Evolutionary conservation across 2,113 vertebrate species (phyloP).

Genomic region (Vidua chalybeata): DNA sequence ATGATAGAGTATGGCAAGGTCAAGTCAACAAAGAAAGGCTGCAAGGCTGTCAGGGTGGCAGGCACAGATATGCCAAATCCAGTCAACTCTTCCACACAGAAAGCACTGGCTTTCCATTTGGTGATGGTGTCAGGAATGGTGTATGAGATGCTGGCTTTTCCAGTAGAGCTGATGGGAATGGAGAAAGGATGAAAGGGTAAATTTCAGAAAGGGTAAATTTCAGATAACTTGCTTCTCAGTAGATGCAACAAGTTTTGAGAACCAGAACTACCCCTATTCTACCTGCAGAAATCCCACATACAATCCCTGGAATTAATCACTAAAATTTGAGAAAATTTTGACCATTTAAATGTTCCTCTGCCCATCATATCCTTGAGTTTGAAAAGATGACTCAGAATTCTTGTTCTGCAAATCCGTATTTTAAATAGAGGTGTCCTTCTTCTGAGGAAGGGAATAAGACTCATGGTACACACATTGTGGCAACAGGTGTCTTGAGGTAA

Average conservation of each 20-base stretch:
- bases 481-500: not conserved
- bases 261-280: not conserved
- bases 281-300: not conserved
- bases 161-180: conserved; percentile 30
- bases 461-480: not conserved
- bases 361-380: not conserved
- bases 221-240: not conserved
- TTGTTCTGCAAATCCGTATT: not conserved
- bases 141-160: conserved; percentile 40
- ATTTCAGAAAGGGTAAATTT: not conserved
- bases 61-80: conserved; percentile 81
- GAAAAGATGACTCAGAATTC: not conserved
- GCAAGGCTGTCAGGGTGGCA: conserved; percentile 71
- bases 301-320: not conserved
- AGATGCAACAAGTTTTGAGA: not conserved
- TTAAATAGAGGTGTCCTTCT: not conserved
- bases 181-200: not conserved
- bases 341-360: not conserved
- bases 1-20: conserved; percentile 82
- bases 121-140: conserved; percentile 85
- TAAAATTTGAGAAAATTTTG: not conserved
- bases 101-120: conserved; percentile 81
- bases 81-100: conserved; percentile 75
- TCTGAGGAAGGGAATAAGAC: not conserved
- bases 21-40: conserved; percentile 86